Evolutionary conservation across 2,113 vertebrate genomes (phyloP), one percentile per base, ranked within the genome.

Genomic region (Sterrhoptilus dennistouni): DNA sequence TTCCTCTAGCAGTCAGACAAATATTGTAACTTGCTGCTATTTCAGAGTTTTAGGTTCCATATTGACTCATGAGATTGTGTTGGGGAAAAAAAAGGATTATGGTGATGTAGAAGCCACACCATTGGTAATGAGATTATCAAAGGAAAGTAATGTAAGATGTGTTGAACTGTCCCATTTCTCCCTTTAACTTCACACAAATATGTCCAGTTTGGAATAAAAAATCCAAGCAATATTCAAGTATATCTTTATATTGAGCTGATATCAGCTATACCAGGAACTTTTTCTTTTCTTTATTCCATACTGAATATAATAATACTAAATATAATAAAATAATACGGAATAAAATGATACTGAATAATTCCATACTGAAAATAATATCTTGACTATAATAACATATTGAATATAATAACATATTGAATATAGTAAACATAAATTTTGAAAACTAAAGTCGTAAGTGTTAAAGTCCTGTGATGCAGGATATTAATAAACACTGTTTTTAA

Each of bases 241-340:
- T 40, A 33, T 20, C 60, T 77, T 79, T 61, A 25, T 19, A 27
- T 12, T 82, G 71, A 97, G 89, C 79, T 77, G 44, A 57, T 36
- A 78, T 94, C 77, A 93, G 71, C 53, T 87, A 23, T 82, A 49
- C 21, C 56, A 65, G 49, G 40, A 42, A n/a, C 54, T 47, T 76
- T 83, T 80, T 69, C 45, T 52, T 96, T 79, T 87, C 44, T 83
- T 92, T 65, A 45, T 91, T 95, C 33, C 65, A 86, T 57, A 63
- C 78, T 52, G 52, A 42, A 83, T 59, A 77, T 25, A 66, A 42
- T n/a, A 56, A 44, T 35, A 8, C 25, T 21, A 42, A 52, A 31
- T 61, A 31, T 3, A 52, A 44, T 71, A 50, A 61, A 77, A 27
- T 12, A 12, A 50, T 14, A 22, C 21, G 7, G 57, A 53, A 52